Base-by-base conservation (phyloP, 2,888 invertebrate species). In the Ganaspis brasiliensis region DNA sequence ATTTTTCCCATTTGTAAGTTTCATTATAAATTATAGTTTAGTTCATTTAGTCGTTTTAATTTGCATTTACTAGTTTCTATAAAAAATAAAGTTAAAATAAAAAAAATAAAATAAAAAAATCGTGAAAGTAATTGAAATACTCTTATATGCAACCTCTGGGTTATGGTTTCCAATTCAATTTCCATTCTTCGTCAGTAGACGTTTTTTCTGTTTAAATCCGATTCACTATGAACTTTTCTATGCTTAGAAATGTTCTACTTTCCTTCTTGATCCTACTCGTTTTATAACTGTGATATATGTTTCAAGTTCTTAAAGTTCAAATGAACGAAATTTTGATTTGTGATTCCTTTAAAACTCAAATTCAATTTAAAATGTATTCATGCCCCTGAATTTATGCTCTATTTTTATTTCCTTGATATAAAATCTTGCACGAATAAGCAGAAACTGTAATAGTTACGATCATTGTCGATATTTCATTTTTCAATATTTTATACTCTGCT, bases 181-280 rank as follows among this genome's bases (percentile, higher is more conserved):
- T 52, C 9, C 52, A 52, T 52, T 52, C 9, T 19, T 19, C 8
- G 52, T 19, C 16, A 9, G 52, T 1, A 8, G 8, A 52, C 1
- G 19, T 52, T 52, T 52, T 52, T 52, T 19, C 8, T 49, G n/a
- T 16, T 49, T 16, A 49, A 49, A 49, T 49, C 49, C 19, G 2
- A 52, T 52, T 52, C 52, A 52, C 52, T 52, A 19, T 19, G 52
- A 52, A 52, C 19, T 52, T 19, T 52, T 19, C 52, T 52, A 52
- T 52, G 52, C 52, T 19, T 52, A 52, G 52, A 52, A 52, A 52
- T 52, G 52, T 52, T 52, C 52, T 9, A 52, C 52, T 19, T 52
- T 52, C 19, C 12, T 16, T 19, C 19, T 52, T 52, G 52, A 52
- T 52, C 52, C 52, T 19, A 19, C 52, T 19, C 52, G 52, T 16